phyloP scores from a whole-genome alignment of 2,888 invertebrate genomes.

The Drosophila kambysellisi region DNA sequence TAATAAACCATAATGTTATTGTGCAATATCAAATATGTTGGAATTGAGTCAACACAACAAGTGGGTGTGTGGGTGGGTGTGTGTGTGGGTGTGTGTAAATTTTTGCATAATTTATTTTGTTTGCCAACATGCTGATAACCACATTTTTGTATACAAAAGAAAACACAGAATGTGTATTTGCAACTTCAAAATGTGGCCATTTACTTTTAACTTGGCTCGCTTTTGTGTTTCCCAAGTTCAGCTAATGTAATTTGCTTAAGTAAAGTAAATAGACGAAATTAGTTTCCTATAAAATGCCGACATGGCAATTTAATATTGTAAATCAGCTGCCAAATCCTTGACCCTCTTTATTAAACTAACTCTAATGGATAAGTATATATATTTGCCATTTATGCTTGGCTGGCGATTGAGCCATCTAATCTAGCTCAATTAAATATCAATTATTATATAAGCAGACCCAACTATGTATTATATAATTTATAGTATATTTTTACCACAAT shows the following conservation, averaged over 20 bases:
- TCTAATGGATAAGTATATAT: not conserved
- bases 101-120: slow-evolving; percentile 75
- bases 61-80: slow-evolving; percentile 35
- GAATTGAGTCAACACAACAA: slow-evolving; percentile 60
- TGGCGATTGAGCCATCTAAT: not conserved
- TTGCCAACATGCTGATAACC: slow-evolving; percentile 57
- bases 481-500: not conserved
- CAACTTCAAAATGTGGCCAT: slow-evolving; percentile 10
- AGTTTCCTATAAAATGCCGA: slow-evolving; percentile 44
- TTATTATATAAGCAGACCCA: not conserved
- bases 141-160: slow-evolving; percentile 57
- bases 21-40: slow-evolving; percentile 55
- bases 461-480: not conserved
- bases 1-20: slow-evolving; percentile 69
- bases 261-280: slow-evolving; percentile 44
- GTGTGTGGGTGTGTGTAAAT: slow-evolving; percentile 20
- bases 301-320: slow-evolving; percentile 41
- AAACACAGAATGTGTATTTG: slow-evolving; percentile 59
- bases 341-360: not conserved
- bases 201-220: not conserved
- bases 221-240: slow-evolving; percentile 13
- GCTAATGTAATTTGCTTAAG: slow-evolving; percentile 62
- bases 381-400: not conserved
- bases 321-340: not conserved
- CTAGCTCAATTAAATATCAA: not conserved